Percentiles rank a stretch among this genome's conserved stretches.
Conservation (phyloP, 2,113 vertebrate species). For the Rhynchomys soricoides region DNA sequence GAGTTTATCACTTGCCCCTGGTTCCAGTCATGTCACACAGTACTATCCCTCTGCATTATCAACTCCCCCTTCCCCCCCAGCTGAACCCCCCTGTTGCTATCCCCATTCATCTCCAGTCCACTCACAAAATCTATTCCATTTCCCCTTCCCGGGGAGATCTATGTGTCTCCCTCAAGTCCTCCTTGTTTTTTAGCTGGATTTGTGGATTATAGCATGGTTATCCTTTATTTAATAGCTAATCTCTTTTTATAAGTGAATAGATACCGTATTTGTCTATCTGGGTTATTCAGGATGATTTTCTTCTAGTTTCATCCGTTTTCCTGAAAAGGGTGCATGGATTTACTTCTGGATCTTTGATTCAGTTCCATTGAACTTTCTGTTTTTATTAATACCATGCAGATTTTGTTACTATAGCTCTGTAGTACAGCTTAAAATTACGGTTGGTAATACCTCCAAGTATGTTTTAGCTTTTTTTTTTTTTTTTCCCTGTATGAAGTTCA, state of each 20-base stretch:
- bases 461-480: neutral
- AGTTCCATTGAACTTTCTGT: too few relatives aligned
- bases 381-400: neutral
- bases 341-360: too few relatives aligned
- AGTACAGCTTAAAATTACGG: neutral
- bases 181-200: neutral
- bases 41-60: neutral
- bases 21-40: neutral
- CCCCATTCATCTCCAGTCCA: neutral
- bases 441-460: neutral
- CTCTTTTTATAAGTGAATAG: neutral
- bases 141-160: neutral
- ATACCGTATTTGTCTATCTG: neutral
- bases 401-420: neutral
- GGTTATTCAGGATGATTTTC: neutral
- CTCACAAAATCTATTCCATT: neutral
- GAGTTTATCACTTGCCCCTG: neutral
- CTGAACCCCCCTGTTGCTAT: neutral
- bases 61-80: too few relatives aligned
- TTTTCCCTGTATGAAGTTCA: neutral
- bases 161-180: neutral
- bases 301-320: neutral
- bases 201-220: neutral
- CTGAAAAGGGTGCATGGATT: neutral
- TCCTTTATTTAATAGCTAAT: neutral